phyloP scores from a whole-genome alignment of 2,888 invertebrate species.

The Sinohyriopsis cumingii region DNA sequence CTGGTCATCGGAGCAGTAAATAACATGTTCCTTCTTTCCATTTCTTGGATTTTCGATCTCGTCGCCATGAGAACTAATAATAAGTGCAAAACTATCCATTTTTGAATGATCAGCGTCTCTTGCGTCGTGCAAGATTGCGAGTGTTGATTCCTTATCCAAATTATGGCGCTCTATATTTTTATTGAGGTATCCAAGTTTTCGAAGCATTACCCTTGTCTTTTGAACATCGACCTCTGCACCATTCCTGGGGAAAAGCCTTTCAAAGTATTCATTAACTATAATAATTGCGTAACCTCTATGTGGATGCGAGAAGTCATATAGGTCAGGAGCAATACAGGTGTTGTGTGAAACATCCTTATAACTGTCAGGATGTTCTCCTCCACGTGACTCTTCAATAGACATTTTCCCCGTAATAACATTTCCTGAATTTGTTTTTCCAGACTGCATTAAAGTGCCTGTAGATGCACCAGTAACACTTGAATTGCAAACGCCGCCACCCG shows the following conservation, averaged over 20 bases:
- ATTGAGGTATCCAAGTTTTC: conserved; percentile 31
- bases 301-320: conserved; percentile 24
- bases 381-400: too few species aligned
- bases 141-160: conserved; percentile 18
- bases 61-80: conserved; percentile 31
- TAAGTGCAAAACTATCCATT: conserved; percentile 29
- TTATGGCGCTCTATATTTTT: conserved; percentile 13
- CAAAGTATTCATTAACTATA: conserved; percentile 29
- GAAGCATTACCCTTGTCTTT: conserved; percentile 21
- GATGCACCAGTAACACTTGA: too few species aligned
- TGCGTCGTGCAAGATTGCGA: conserved; percentile 14
- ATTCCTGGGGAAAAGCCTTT: conserved; percentile 12
- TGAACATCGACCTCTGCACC: conserved; percentile 27
- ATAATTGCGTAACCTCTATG: conserved; percentile 26
- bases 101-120: conserved; percentile 20
- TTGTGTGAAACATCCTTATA: too few species aligned
- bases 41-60: conserved; percentile 17
- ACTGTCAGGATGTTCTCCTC: too few species aligned
- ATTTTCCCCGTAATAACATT: too few species aligned
- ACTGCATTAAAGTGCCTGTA: too few species aligned
- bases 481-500: too few species aligned
- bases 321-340: not conserved
- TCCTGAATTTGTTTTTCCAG: too few species aligned
- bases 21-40: conserved; percentile 27
- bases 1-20: conserved; percentile 31